Conservation (phyloP, 2,113 vertebrate genomes). For the Leuciscus idus region DNA sequence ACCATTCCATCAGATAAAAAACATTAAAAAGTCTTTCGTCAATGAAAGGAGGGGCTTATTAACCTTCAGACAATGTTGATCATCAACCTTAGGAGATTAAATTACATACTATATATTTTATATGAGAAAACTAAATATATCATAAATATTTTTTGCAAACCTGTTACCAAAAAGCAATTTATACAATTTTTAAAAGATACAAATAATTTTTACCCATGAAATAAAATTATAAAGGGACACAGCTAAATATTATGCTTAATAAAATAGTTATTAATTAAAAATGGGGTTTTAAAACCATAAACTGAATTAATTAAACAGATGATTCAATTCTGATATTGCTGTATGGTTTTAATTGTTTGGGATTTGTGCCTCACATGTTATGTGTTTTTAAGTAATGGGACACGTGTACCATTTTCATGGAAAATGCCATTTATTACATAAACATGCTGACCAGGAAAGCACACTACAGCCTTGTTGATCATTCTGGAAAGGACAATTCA, state of each 20-base stretch:
- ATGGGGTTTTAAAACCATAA: background rate
- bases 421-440: slow-evolving; percentile 17
- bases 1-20: background rate
- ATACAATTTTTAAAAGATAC: no score
- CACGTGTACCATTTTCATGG: background rate
- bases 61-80: background rate
- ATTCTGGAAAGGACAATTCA: slow-evolving; percentile 15
- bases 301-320: background rate
- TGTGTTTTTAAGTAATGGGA: slow-evolving; percentile 13
- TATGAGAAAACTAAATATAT: background rate
- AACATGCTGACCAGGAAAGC: background rate
- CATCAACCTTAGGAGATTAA: background rate
- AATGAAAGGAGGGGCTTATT: background rate
- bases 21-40: background rate
- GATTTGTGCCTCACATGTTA: background rate
- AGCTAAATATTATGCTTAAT: background rate
- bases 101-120: background rate
- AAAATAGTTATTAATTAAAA: background rate
- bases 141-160: background rate
- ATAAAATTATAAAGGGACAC: background rate
- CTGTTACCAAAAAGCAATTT: background rate
- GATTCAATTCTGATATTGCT: background rate
- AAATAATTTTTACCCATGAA: background rate
- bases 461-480: background rate
- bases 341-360: background rate